These are phyloP conservation scores for Camarhynchus parvulus DNA, from an alignment of 2,113 vertebrate species.

Conservation along the genomic window DNA sequence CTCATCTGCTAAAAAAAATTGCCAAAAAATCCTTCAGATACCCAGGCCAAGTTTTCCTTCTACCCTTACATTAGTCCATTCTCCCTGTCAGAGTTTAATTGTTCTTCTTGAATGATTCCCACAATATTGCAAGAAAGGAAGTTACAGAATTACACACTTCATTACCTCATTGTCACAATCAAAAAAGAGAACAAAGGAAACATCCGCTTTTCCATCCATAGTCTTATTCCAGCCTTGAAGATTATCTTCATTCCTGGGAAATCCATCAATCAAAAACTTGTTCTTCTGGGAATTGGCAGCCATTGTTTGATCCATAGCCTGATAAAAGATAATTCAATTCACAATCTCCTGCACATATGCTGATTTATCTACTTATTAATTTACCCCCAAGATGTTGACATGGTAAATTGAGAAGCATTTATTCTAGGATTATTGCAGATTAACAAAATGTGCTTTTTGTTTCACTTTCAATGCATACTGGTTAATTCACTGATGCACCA, in stretches of 20 bases:
- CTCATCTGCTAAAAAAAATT: neutral
- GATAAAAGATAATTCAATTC: conserved; percentile 53
- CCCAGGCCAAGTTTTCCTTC: neutral
- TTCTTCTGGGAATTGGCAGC: conserved; percentile 83
- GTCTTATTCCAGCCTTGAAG: conserved; percentile 91
- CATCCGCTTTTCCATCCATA: conserved; percentile 91
- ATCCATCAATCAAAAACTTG: conserved; percentile 96
- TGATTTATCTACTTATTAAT: neutral
- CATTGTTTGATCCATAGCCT: conserved; percentile 88
- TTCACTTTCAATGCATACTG: neutral
- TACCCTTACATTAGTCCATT: neutral
- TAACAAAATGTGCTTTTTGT: neutral
- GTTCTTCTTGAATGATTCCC: neutral
- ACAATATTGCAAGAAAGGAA: neutral
- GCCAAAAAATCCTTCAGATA: neutral
- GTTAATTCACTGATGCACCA: neutral
- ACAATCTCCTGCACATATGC: neutral
- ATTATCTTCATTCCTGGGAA: conserved; percentile 97
- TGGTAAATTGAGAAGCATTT: neutral
- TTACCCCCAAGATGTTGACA: neutral
- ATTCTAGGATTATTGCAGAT: neutral
- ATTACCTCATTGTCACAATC: conserved; percentile 93
- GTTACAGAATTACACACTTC: conserved; percentile 6
- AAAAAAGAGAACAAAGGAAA: conserved; percentile 97
- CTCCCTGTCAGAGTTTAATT: neutral